These are phyloP conservation scores for Lymantria monacha DNA, from an alignment of 2,888 invertebrate species.

Conservation along the genomic window DNA sequence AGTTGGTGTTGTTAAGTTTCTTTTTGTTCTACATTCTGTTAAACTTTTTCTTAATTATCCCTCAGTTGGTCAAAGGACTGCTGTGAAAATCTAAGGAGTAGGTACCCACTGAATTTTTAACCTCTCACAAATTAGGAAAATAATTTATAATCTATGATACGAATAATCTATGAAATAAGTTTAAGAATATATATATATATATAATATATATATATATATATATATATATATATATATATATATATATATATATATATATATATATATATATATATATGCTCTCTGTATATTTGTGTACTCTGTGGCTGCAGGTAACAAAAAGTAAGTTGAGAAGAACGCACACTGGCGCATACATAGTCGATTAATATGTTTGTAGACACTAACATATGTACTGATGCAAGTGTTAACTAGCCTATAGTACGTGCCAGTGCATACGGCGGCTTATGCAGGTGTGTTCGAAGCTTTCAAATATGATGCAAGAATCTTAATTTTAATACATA, in stretches of 20 bases:
- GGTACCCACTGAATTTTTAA: no score
- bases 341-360: slow-evolving; percentile 32
- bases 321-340: slow-evolving; percentile 26
- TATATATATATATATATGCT: slow-evolving; percentile 38
- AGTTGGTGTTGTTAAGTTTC: no score
- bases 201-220: slow-evolving; percentile 44
- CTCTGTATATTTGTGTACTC: slow-evolving; percentile 24
- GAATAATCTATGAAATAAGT: no score
- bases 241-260: slow-evolving; percentile 37
- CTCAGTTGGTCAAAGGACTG: no score
- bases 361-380: slow-evolving; percentile 57
- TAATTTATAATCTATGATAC: no score
- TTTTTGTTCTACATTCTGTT: no score
- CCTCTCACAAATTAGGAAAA: no score
- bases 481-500: slow-evolving; percentile 23
- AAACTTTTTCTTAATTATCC: no score
- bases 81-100: no score
- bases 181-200: slow-evolving; percentile 32
- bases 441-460: slow-evolving; percentile 50
- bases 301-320: slow-evolving; percentile 13
- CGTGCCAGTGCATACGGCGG: slow-evolving; percentile 39
- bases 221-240: slow-evolving; percentile 38
- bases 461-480: slow-evolving; percentile 34
- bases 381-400: slow-evolving; percentile 60
- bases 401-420: slow-evolving; percentile 61